Conservation (phyloP, 2,888 invertebrate species). For the Vandiemenella viatica region DNA sequence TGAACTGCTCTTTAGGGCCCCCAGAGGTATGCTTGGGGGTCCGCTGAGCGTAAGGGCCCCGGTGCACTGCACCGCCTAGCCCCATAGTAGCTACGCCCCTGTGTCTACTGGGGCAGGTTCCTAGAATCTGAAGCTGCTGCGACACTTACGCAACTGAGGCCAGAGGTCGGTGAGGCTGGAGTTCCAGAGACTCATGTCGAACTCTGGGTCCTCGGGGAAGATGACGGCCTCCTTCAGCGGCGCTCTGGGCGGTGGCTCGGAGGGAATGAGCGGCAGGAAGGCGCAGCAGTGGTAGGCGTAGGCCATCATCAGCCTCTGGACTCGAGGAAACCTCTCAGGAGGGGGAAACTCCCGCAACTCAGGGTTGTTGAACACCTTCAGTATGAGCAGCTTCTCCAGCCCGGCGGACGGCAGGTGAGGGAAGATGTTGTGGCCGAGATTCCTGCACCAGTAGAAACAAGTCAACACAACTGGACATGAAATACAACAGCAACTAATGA, state of each 20-base stretch:
- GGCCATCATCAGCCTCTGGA: slow-evolving; percentile 70
- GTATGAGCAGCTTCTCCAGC: slow-evolving; percentile 58
- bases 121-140: too few relatives aligned
- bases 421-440: slow-evolving; percentile 81
- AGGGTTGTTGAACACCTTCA: slow-evolving; percentile 88
- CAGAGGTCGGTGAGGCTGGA: slow-evolving; percentile 64
- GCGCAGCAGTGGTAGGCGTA: slow-evolving; percentile 96
- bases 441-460: slow-evolving; percentile 37
- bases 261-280: slow-evolving; percentile 53
- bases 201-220: slow-evolving; percentile 52
- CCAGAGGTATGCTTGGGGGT: too few relatives aligned
- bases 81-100: too few relatives aligned
- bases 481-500: too few relatives aligned
- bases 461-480: too few relatives aligned
- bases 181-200: slow-evolving; percentile 65
- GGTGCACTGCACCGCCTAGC: too few relatives aligned
- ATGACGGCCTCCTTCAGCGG: slow-evolving; percentile 47
- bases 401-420: slow-evolving; percentile 68
- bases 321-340: slow-evolving; percentile 71
- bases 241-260: slow-evolving; percentile 30
- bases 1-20: too few relatives aligned
- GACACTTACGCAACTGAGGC: slow-evolving; percentile 61
- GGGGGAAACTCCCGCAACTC: slow-evolving; percentile 73
- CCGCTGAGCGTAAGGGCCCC: too few relatives aligned
- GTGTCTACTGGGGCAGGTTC: too few relatives aligned